These are phyloP conservation scores for Euzophera pinguis DNA, from an alignment of 2,888 invertebrate species.

Conservation along the genomic window DNA sequence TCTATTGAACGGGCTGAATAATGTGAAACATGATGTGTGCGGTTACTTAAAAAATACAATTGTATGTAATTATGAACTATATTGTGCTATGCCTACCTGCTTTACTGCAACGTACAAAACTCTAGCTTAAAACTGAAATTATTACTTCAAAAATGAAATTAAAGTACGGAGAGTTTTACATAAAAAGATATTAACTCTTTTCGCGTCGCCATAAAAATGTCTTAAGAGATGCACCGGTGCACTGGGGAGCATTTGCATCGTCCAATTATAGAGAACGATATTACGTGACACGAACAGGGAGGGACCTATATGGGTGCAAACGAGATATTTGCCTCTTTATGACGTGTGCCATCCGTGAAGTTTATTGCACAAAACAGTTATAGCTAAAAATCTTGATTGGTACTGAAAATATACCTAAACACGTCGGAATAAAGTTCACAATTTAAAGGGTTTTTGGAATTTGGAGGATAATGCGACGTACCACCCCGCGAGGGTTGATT, in stretches of 20 bases:
- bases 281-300: constrained; percentile 22
- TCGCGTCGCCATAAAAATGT: constrained; percentile 56
- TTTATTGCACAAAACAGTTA: constrained; percentile 35
- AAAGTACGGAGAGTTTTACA: constrained; percentile 48
- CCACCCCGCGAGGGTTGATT: constrained; percentile 30
- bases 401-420: constrained; percentile 20
- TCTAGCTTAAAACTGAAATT: constrained; percentile 18
- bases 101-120: no score
- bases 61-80: no score
- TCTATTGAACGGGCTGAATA: no score
- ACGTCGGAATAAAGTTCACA: constrained; percentile 24
- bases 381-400: constrained; percentile 18
- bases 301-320: constrained; percentile 25
- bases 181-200: constrained; percentile 59
- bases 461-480: constrained; percentile 23
- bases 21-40: no score
- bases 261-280: constrained; percentile 41
- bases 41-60: no score
- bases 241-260: constrained; percentile 46
- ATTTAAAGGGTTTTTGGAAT: neutral
- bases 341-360: constrained; percentile 34
- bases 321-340: constrained; percentile 45
- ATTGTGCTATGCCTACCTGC: no score
- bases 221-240: constrained; percentile 40
- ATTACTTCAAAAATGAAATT: constrained; percentile 33